These are phyloP conservation scores for Moxostoma hubbsi DNA, from an alignment of 2,797 vertebrate genomes.

Conservation along the genomic window DNA sequence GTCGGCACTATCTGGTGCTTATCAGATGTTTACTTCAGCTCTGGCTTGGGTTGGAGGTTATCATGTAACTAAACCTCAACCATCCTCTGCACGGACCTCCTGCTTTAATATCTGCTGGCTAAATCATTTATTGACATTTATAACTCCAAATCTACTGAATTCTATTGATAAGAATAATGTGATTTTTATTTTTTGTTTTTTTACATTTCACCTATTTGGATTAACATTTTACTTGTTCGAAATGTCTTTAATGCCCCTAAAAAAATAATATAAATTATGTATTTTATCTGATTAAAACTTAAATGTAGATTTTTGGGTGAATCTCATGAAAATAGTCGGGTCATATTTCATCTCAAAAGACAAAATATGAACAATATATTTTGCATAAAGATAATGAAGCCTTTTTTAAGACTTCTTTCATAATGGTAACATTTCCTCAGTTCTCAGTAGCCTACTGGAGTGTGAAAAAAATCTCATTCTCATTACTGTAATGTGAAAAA, in stretches of 20 bases:
- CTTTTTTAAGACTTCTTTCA: neutral
- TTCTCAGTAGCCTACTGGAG: neutral
- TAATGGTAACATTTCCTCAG: neutral
- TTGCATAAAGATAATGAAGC: neutral
- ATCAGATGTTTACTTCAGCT: conserved; percentile 21
- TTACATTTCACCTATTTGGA: neutral
- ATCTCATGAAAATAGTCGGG: neutral
- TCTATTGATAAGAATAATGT: neutral
- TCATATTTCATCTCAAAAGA: neutral
- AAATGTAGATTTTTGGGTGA: neutral
- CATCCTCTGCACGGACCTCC: neutral
- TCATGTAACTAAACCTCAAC: conserved; percentile 3
- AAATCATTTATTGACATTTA: neutral
- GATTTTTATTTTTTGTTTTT: neutral
- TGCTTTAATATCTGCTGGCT: neutral
- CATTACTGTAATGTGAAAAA: neutral
- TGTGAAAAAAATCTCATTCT: too few species aligned
- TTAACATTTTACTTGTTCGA: neutral
- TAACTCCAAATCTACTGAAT: neutral
- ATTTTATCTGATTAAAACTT: neutral
- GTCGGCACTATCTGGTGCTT: conserved; percentile 24
- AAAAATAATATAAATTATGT: too few species aligned
- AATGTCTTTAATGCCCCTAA: too few species aligned
- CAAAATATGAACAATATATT: neutral
- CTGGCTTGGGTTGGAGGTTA: conserved; percentile 9